phyloP scores from a whole-genome alignment of 2,888 invertebrate species.

The Caenorhabditis angaria region DNA sequence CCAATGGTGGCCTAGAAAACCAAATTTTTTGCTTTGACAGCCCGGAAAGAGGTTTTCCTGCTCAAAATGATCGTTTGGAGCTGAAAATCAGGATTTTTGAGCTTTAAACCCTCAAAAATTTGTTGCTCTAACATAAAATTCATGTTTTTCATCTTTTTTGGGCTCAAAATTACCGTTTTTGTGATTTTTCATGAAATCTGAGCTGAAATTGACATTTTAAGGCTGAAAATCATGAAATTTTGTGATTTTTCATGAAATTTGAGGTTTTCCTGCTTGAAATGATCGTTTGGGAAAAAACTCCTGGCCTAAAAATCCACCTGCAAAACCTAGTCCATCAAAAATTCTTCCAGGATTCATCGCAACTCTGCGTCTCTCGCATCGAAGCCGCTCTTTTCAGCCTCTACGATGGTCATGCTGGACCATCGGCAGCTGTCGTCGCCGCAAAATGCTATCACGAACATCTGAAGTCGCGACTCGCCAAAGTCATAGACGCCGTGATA shows the following conservation, averaged over 20 bases:
- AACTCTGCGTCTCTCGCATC: slow-evolving; percentile 44
- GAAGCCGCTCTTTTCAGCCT: slow-evolving; percentile 80
- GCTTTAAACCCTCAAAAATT: not conserved
- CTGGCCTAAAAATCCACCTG: not conserved
- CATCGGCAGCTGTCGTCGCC: slow-evolving; percentile 83
- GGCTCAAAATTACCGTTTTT: not conserved
- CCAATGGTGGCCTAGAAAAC: too few relatives aligned
- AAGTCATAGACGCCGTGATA: slow-evolving; percentile 60
- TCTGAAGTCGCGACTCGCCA: slow-evolving; percentile 75
- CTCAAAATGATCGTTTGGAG: not conserved
- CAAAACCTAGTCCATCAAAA: not conserved
- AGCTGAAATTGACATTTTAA: not conserved
- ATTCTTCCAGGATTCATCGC: slow-evolving; percentile 21
- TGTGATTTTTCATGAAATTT: not conserved
- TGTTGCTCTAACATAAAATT: too few relatives aligned
- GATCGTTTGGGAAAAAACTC: not conserved
- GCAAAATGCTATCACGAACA: slow-evolving; percentile 83
- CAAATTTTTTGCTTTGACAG: not conserved
- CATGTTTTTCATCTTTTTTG: not conserved
- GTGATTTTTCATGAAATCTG: not conserved
- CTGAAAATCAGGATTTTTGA: not conserved
- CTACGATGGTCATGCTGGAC: slow-evolving; percentile 88
- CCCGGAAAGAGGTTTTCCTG: not conserved
- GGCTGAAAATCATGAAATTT: not conserved
- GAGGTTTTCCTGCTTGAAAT: not conserved